Evolutionary conservation across 2,888 invertebrate genomes (phyloP).

Genomic region (Hermaeophaga mercurialis): DNA sequence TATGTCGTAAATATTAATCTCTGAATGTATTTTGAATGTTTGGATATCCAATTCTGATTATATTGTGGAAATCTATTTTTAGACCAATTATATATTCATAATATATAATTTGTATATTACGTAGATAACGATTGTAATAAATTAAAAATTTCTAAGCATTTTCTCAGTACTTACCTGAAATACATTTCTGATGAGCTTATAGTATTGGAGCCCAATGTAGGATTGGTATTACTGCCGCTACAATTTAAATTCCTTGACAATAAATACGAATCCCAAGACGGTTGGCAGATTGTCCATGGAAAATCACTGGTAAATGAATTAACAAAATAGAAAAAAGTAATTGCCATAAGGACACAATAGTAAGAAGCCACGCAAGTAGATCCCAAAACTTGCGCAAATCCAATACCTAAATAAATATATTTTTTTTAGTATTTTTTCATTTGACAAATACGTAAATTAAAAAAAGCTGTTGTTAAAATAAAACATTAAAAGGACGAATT

Average conservation of each 20-base stretch:
- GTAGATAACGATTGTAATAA: too few relatives aligned
- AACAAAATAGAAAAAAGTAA: slow-evolving; percentile 74
- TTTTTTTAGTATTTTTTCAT: too few relatives aligned
- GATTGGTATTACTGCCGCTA: slow-evolving; percentile 32
- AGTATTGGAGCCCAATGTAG: slow-evolving; percentile 20
- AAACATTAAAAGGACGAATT: too few relatives aligned
- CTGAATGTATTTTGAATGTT: too few relatives aligned
- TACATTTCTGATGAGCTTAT: slow-evolving; percentile 60
- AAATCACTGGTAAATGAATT: slow-evolving; percentile 72
- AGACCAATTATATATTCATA: too few relatives aligned
- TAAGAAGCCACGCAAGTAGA: slow-evolving; percentile 73
- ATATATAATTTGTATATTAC: too few relatives aligned
- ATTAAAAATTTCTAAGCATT: too few relatives aligned
- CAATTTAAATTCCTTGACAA: slow-evolving; percentile 41
- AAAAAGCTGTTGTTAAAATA: too few relatives aligned
- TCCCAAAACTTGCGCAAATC: slow-evolving; percentile 68
- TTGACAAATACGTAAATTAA: too few relatives aligned
- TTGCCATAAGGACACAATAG: slow-evolving; percentile 75
- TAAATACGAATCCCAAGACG: slow-evolving; percentile 59
- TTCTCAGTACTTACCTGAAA: slow-evolving; percentile 65
- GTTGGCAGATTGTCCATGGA: slow-evolving; percentile 76
- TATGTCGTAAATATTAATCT: too few relatives aligned
- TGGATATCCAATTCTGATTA: too few relatives aligned
- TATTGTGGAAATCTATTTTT: too few relatives aligned
- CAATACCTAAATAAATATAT: slow-evolving; percentile 63